These are phyloP conservation scores for Acromyrmex charruanus DNA, from an alignment of 1,140 invertebrate species.

Conservation along the genomic window DNA sequence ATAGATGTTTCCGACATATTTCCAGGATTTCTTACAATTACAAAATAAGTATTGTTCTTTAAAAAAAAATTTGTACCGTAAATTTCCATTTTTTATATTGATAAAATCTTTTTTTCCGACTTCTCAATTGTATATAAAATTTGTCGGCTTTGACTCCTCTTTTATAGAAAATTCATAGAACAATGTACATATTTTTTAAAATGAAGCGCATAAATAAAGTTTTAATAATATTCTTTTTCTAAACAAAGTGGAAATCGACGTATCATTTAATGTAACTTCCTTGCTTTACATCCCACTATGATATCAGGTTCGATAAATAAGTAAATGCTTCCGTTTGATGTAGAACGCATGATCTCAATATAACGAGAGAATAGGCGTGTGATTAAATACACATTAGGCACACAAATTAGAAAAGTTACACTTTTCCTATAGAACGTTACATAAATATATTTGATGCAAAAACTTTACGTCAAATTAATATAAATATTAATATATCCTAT, in stretches of 20 bases:
- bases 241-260: slow-evolving; percentile 19
- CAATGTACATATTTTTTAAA: not conserved
- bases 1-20: not conserved
- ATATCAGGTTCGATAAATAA: slow-evolving; percentile 39
- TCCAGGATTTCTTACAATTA: not conserved
- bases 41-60: not conserved
- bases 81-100: not conserved
- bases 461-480: not conserved
- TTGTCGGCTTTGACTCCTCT: not conserved
- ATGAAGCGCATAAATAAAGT: not conserved
- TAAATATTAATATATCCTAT: not conserved
- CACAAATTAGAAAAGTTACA: slow-evolving; percentile 3
- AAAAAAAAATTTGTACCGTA: not conserved
- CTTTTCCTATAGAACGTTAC: not conserved
- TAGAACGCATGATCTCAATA: slow-evolving; percentile 42
- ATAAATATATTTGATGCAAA: not conserved
- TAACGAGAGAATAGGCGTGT: slow-evolving; percentile 29
- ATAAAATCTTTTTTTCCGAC: not conserved
- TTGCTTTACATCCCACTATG: slow-evolving; percentile 24
- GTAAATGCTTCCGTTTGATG: slow-evolving; percentile 38
- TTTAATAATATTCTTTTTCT: not conserved
- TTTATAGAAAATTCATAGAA: not conserved
- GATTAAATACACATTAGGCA: slow-evolving; percentile 3
- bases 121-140: not conserved
- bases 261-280: not conserved